Base-by-base conservation (phyloP, 92 coral and sea anemone species). In the Porites divaricata region DNA sequence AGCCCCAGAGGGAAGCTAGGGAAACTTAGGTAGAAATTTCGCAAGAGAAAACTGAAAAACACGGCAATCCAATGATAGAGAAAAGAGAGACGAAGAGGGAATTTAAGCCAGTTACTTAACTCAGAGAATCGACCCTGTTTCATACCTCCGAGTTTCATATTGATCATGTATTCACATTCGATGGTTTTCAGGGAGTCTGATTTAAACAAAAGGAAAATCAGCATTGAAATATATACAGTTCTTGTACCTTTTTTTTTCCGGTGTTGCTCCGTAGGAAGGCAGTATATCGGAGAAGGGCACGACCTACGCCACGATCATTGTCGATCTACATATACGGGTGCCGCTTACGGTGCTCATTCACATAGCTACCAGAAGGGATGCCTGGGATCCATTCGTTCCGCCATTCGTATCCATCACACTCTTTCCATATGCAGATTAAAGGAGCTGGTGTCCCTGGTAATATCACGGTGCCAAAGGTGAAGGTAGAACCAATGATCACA, bases 331-430 rank as follows among this genome's bases (percentile, higher is more conserved):
- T 87, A 75, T 57, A 88, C 84, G 67, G 85, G 89, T 86, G 90
- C 1, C 93, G 87, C 7, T 56, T 28, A 61, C 98, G 88, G 24
- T 23, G 24, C 72, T 95, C 96, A 25, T 77, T 28, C 15, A 72
- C 75, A 54, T 96, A 95, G 17, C 72, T 82, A 15, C 95, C 98
- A 1, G 24, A 4, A 2, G 90, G 88, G 0, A 89, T 64, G 21
- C 79, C 64, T 0, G 98, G 98, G 20, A 63, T 52, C 90, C 92
- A 95, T 14, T 90, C 87, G 52, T 89, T 88, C 28, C 93, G 81
- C 98, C 98, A 95, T 54, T 91, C 87, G 70, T 9, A 58, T 16
- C 63, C 19, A 14, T 20, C 8, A 20, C 65, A 61, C 65, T 61
- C 20, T 61, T 19, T 6, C 65, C 65, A 58, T 4, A 58, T 0